Base-by-base conservation (phyloP, 2,113 vertebrate genomes). In the Nycticorax nycticorax region DNA sequence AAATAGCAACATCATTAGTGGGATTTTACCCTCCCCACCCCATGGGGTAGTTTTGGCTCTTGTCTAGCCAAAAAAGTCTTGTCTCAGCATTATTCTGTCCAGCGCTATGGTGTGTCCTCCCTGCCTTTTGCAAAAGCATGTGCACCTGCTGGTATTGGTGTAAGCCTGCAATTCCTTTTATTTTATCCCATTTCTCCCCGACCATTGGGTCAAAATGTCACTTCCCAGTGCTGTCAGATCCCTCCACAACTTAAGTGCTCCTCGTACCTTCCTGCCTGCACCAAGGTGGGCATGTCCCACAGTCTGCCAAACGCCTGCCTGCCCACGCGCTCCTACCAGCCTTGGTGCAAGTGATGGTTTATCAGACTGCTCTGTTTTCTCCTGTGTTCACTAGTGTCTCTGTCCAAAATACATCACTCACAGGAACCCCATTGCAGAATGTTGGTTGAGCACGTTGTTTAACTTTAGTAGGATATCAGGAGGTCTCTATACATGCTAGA, bases 281-380 rank as follows among this genome's bases (percentile, higher is more conserved):
- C 39, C 20, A 24, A 37, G 13, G 19, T 0, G 3, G 19, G 8
- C 12, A 50, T 7, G 27, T 60, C 16, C 27, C 27, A 21, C 47
- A 28, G 21, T n/a, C 53, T 55, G 39, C 21, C 35, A 60, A 35
- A 26, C 2, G 2, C 10, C 56, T 66, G 27, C 32, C 33, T 3
- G 2, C 37, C 24, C 8, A 5, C 1, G 1, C 0, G 3, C 30
- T 77, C 39, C 39, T 59, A 35, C 47, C 27, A 53, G 59, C 35
- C 62, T 37, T 33, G 35, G 32, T 41, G 24, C 47, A 62, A 32
- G 14, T 11, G 12, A 4, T 22, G 35, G 5, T 18, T 67, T 74
- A n/a, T 41, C 67, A 62, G 39, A 33, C 19, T 19, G 23, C n/a
- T 78, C 59, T 41, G 4, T 57, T 89, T 85, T 28, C 60, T 62